Base-by-base conservation (phyloP, 2,797 vertebrate species). In the Xyrichtys novacula region DNA sequence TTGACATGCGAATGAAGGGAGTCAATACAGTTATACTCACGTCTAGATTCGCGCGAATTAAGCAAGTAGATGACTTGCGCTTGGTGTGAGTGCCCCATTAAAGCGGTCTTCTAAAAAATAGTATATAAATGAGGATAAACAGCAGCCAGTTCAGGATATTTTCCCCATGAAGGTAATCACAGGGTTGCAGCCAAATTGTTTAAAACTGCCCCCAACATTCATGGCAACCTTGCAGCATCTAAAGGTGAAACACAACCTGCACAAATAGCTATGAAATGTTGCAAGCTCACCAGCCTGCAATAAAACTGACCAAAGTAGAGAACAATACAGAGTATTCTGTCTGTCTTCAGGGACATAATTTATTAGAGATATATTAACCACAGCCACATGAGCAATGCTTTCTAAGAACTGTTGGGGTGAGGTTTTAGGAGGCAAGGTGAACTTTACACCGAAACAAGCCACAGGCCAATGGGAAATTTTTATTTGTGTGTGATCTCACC, bases 401-500 rank as follows among this genome's bases (percentile, higher is more conserved):
- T 84, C 78, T 86, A 78, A 83, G 65, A 85, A 87, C 58, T 57
- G 15, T 6, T 7, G n/a, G 8, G 20, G 46, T 34, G 26, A 40
- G 17, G 7, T n/a, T n/a, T n/a, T n/a, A n/a, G n/a, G 25, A 25
- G 46, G 59, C 57, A 50, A 63, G 60, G 40, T 81, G 40, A 83
- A 69, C 71, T 76, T 74, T 68, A 74, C 71, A 62, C 59, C 48
- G 71, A 65, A 76, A 20, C 22, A 34, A 38, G 48, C 40, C 62
- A 34, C 17, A 20, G 56, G 60, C 43, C 50, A 47, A 65, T 47
- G 19, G 39, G 36, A 58, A 55, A 46, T 25, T 68, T 88, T 74
- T 83, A 80, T 87, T 77, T 77, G 68, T 62, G 36, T 42, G 62
- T 85, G 81, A 75, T 66, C 82, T 90, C 86, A 89, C 65, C 74